phyloP scores from a whole-genome alignment of 2,113 vertebrate genomes.

The Sisor rabdophorus region DNA sequence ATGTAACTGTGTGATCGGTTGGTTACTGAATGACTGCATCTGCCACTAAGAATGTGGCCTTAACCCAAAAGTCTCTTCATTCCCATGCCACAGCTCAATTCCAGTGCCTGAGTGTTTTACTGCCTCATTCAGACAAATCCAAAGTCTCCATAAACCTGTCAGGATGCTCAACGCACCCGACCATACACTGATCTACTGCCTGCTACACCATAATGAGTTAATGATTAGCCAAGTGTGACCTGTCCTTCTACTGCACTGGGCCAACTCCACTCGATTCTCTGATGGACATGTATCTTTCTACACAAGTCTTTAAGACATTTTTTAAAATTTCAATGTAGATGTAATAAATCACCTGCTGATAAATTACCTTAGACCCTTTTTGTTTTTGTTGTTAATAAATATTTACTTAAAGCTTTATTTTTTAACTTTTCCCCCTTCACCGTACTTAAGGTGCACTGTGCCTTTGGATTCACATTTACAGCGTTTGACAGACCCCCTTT shows the following conservation, averaged over 20 bases:
- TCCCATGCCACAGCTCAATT: conserved; percentile 35
- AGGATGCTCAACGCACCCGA: conserved; percentile 25
- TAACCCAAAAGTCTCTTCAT: conserved; percentile 25
- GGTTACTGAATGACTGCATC: conserved; percentile 25
- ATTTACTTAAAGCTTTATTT: too few species aligned
- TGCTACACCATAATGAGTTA: conserved; percentile 46
- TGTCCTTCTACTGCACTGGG: conserved; percentile 14
- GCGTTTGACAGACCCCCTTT: too few species aligned
- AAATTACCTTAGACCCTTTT: too few species aligned
- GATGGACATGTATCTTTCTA: conserved; percentile 19
- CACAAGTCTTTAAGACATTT: background rate
- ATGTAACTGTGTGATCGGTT: background rate
- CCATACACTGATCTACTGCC: conserved; percentile 35
- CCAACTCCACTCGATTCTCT: conserved; percentile 16
- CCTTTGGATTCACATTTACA: too few species aligned
- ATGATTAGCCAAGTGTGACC: conserved; percentile 47
- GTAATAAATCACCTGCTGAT: background rate
- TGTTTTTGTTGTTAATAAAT: too few species aligned
- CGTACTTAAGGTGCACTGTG: too few species aligned
- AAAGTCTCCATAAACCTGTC: conserved; percentile 46
- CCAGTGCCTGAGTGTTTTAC: conserved; percentile 37
- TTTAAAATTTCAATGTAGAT: background rate
- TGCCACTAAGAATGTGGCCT: conserved; percentile 9
- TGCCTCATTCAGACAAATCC: conserved; percentile 36
- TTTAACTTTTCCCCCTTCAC: too few species aligned